Evolutionary conservation across 2,888 invertebrate species (phyloP), one percentile per base, ranked within the genome.

Genomic region (Euzetes globulus): DNA sequence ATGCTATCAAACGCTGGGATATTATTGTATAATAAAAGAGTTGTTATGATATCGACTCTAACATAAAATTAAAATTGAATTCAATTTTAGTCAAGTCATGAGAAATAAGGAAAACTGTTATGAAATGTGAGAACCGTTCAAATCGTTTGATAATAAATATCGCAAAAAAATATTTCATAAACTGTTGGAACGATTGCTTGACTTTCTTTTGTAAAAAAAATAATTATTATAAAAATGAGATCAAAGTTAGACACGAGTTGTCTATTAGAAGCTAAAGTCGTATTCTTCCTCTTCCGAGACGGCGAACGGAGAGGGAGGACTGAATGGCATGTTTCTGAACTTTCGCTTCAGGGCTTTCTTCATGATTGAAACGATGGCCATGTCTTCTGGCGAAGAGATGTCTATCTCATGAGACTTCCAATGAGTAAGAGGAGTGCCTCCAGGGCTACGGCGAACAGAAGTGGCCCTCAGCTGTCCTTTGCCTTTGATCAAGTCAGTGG

Each of bases 361-460:
- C 47, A 70, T 68, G 1, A 68, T 22, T 1, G 29, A 29, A 2
- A 6, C n/a, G 37, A 19, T 1, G 19, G 7, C 33, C 15, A n/a
- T n/a, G 68, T 37, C 45, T 68, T 68, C 68, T 0, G 68, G 68
- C 4, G 68, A 68, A 19, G 68, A 68, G 11, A 68, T 68, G 7
- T 68, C 65, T 6, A 65, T 65, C 1, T 65, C 68, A 19, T 13
- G 22, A 3, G 13, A 2, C 37, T n/a, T 15, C 68, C 68, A 68
- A 45, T 68, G 68, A n/a, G 68, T 68, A 13, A 68, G n/a, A n/a
- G 68, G 68, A n/a, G 68, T 68, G 15, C 68, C 68, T 19, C 68
- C 68, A 5, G 68, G 68, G 11, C 68, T 68, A 4, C 68, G 68
- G 4, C 68, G 68, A 17, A 68, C 22, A 68, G 68, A 22, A 4